Conservation (phyloP, 2,113 vertebrate species). For the Suricata suricatta region DNA sequence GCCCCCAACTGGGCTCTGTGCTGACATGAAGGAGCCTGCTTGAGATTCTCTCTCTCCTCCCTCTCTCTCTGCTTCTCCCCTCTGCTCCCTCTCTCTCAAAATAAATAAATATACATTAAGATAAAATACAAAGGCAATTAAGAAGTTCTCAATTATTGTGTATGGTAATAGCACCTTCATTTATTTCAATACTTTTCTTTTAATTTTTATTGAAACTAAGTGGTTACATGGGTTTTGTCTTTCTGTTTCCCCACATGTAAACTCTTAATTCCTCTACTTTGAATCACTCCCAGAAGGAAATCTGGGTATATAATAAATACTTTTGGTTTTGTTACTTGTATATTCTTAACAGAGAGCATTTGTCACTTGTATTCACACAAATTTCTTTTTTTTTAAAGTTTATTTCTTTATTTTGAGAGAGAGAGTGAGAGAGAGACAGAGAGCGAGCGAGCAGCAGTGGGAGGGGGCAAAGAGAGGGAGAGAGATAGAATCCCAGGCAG, state of each 20-base stretch:
- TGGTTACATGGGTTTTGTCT: background rate
- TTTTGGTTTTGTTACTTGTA: background rate
- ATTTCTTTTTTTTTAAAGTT: background rate
- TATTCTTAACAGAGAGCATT: background rate
- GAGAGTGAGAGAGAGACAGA: no score
- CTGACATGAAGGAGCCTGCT: background rate
- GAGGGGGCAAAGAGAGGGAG: no score
- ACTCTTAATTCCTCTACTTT: background rate
- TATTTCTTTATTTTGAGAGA: no score
- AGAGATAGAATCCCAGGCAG: no score
- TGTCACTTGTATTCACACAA: background rate
- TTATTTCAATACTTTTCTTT: background rate
- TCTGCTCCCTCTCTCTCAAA: background rate
- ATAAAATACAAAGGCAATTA: background rate
- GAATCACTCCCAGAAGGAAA: background rate
- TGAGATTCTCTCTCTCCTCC: no score
- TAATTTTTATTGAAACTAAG: background rate
- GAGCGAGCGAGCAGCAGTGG: no score
- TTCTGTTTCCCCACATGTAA: background rate
- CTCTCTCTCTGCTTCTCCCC: background rate
- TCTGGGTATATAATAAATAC: background rate
- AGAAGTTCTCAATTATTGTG: background rate
- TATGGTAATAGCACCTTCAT: background rate
- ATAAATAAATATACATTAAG: background rate
- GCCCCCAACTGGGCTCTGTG: background rate